phyloP scores from a whole-genome alignment of 2,888 invertebrate genomes.

The Celastrina argiolus region DNA sequence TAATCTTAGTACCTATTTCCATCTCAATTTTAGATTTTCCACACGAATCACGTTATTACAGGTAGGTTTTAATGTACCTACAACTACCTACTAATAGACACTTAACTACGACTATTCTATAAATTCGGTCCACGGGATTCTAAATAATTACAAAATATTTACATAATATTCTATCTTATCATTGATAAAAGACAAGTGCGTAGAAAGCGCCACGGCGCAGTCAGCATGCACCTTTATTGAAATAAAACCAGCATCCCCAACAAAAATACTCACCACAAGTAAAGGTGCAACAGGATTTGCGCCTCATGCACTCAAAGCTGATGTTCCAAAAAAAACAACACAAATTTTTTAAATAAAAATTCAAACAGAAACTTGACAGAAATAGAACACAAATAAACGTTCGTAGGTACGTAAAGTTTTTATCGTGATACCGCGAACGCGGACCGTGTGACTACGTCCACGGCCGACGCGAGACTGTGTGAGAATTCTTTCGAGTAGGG shows the following conservation, averaged over 20 bases:
- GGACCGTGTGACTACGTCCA: constrained; percentile 52
- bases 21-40: not conserved
- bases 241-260: constrained; percentile 26
- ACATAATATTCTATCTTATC: constrained; percentile 15
- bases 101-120: not conserved
- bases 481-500: constrained; percentile 42
- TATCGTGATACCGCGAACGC: constrained; percentile 46
- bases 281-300: constrained; percentile 69
- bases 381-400: constrained; percentile 26
- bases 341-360: constrained; percentile 38
- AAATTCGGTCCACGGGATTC: not conserved
- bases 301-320: constrained; percentile 55
- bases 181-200: not conserved
- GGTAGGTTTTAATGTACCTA: not conserved
- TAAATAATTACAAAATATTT: not conserved
- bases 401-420: constrained; percentile 62
- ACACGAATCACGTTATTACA: not conserved
- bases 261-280: constrained; percentile 65
- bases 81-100: not conserved
- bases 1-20: not conserved
- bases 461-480: constrained; percentile 66
- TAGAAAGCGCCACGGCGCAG: not conserved
- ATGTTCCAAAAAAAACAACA: constrained; percentile 66
- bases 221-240: not conserved
- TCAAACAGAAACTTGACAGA: constrained; percentile 18